These are phyloP conservation scores for Pseudococcus longispinus DNA, from an alignment of 2,888 invertebrate genomes.

Conservation along the genomic window DNA sequence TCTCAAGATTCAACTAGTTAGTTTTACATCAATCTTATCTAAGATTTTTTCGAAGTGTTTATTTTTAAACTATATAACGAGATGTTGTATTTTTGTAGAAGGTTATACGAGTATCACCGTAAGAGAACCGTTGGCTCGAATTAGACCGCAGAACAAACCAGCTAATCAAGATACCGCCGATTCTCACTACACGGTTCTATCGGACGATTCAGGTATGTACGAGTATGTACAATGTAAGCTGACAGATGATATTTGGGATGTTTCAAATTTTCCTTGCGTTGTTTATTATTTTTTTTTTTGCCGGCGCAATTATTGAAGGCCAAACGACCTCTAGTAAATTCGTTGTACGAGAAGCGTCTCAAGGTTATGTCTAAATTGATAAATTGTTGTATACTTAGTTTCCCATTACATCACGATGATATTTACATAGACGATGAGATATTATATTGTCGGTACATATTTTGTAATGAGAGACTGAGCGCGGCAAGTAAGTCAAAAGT, in stretches of 20 bases:
- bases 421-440: neutral
- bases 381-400: neutral
- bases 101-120: conserved; percentile 93
- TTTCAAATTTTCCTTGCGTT: neutral
- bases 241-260: neutral
- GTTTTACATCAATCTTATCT: conserved; percentile 1
- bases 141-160: conserved; percentile 63
- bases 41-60: neutral
- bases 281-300: neutral
- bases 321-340: neutral
- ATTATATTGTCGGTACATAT: neutral
- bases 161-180: conserved; percentile 70
- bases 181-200: conserved; percentile 87
- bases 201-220: conserved; percentile 81
- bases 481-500: neutral
- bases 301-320: neutral
- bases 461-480: neutral
- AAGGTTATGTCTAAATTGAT: neutral
- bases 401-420: neutral
- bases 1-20: conserved; percentile 81
- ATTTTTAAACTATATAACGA: neutral
- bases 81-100: conserved; percentile 66
- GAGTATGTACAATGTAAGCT: neutral
- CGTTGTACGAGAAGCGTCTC: neutral
- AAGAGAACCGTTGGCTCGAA: conserved; percentile 82